Evolutionary conservation across 2,113 vertebrate genomes (phyloP).

Genomic region (Neolamprologus fasciatus): DNA sequence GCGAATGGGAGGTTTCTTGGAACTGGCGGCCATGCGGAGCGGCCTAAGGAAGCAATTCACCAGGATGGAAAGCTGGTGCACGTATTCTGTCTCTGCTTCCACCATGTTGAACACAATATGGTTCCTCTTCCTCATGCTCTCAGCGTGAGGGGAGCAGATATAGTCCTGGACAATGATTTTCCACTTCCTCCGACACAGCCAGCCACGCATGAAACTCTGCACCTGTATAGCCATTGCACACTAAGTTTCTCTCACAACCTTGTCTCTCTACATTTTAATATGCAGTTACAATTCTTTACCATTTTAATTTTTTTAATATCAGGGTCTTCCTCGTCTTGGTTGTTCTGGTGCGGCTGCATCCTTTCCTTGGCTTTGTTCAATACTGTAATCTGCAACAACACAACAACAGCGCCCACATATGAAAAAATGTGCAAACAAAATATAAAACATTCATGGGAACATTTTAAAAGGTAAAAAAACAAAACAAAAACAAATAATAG

Average conservation of each 20-base stretch:
- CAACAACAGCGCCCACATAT: not conserved
- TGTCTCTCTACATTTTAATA: not conserved
- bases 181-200: conserved; percentile 96
- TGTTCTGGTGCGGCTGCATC: conserved; percentile 79
- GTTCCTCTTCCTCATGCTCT: conserved; percentile 97
- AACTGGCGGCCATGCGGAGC: conserved; percentile 93
- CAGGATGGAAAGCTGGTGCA: conserved; percentile 91
- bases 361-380: conserved; percentile 91
- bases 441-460: conserved; percentile 9
- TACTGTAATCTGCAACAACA: conserved; percentile 72
- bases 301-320: conserved; percentile 99
- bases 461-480: not conserved
- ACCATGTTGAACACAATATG: conserved; percentile 99
- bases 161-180: conserved; percentile 98
- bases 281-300: conserved; percentile 55
- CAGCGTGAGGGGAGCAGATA: conserved; percentile 93
- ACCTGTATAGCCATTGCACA: conserved; percentile 70
- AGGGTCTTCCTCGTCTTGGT: conserved; percentile 89
- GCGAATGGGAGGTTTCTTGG: conserved; percentile 93
- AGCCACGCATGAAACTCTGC: conserved; percentile 95
- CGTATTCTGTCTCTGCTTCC: conserved; percentile 92
- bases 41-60: conserved; percentile 94
- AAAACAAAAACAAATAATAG: not conserved
- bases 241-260: not conserved
- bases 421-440: not conserved